Evolutionary conservation across 2,113 vertebrate species (phyloP), one percentile per base, ranked within the genome.

Genomic region (Phycodurus eques): DNA sequence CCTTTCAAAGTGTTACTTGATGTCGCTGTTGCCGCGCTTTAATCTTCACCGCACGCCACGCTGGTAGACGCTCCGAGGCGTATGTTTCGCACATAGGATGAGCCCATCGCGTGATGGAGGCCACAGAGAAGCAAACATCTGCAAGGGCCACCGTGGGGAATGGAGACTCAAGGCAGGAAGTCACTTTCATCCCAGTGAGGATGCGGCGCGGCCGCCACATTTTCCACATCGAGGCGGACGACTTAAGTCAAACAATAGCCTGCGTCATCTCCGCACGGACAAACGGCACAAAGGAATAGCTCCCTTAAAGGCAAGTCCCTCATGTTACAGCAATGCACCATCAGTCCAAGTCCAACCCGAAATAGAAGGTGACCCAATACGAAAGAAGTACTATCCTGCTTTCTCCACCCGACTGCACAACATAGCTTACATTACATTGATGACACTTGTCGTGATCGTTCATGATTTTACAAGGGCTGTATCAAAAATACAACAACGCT

Each of bases 371-470:
- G 85, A 72, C 46, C 47, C 3, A 54, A 5, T 88, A 78, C 67
- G 83, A 73, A 67, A 56, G 71, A 81, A 75, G 77, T 72, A 35
- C 81, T 76, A 83, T 91, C 91, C 89, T 90, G 87, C 90, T 85
- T 81, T 80, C 74, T 67, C 56, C 69, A 73, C 66, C 72, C 51
- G 6, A 5, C 35, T 39, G 35, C 6, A 39, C 35, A 39, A 39
- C 35, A 39, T 39, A 6, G 35, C 35, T 6, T 6, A 39, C 35
- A 39, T 39, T 6, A 39, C 27, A 27, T 27, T 27, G 27, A 27
- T 27, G 1, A 27, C 27, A 27, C 27, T 27, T 27, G 27, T 27
- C 27, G 1, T 27, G 27, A 27, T 27, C 27, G 27, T 27, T 27
- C 27, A 27, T 27, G 27, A 27, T 27, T 27, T 27, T 27, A 27